A percentile compares a stretch with the other conserved stretches of the same genome.
phyloP scores from a whole-genome alignment of 2,888 invertebrate genomes.

The Pantelozetes paolii region DNA sequence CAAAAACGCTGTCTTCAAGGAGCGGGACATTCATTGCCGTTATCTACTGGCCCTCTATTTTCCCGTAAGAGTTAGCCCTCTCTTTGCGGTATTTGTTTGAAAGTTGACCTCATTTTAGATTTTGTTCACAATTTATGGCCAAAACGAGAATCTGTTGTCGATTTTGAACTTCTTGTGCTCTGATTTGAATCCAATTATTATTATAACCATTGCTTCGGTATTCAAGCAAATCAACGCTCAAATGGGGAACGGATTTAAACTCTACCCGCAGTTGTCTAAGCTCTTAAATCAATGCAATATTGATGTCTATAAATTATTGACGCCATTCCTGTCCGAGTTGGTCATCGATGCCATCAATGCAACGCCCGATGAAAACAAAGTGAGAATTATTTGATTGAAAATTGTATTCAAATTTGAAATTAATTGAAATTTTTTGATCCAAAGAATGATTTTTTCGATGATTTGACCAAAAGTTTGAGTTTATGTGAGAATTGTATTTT shows the following conservation, averaged over 20 bases:
- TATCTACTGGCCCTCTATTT: background rate
- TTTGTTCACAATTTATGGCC: conserved; percentile 10
- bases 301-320: background rate
- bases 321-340: background rate
- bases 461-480: background rate
- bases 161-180: background rate
- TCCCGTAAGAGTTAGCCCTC: background rate
- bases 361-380: background rate
- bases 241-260: background rate
- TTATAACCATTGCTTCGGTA: background rate
- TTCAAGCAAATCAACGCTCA: background rate
- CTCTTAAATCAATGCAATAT: background rate
- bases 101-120: too few species aligned
- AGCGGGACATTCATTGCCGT: background rate
- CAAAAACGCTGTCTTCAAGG: background rate
- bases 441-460: background rate
- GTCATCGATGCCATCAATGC: background rate
- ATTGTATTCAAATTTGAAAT: background rate
- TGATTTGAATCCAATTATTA: conserved; percentile 1
- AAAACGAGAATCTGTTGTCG: background rate
- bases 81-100: too few species aligned
- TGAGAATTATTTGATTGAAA: background rate
- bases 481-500: background rate
- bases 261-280: conserved; percentile 16
- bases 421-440: background rate